Percentiles rank a stretch among this genome's conserved stretches.
These are phyloP conservation scores for Urocyon cinereoargenteus DNA, from an alignment of 2,797 vertebrate species.

Conservation along the genomic window DNA sequence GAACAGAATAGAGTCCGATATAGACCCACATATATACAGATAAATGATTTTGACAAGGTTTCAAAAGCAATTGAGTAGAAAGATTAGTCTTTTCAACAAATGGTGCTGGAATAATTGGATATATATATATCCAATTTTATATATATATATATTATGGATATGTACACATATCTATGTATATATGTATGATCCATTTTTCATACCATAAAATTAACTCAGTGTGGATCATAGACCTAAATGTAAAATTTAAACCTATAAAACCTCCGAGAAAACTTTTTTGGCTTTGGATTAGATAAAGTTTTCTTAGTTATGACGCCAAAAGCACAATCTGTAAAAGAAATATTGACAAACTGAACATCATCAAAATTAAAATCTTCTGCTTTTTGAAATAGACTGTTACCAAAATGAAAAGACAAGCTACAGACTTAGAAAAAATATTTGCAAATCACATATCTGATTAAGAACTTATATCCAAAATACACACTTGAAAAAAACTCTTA, in stretches of 20 bases:
- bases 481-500: not conserved
- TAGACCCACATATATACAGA: conserved; percentile 44
- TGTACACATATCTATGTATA: not conserved
- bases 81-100: conserved; percentile 77
- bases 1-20: conserved; percentile 64
- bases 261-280: conserved; percentile 64
- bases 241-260: conserved; percentile 59
- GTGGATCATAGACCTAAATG: conserved; percentile 75
- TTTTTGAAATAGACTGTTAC: conserved; percentile 46
- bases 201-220: conserved; percentile 73
- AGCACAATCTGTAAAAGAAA: conserved; percentile 22
- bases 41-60: conserved; percentile 73
- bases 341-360: conserved; percentile 3
- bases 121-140: not conserved
- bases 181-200: conserved; percentile 66
- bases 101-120: conserved; percentile 71
- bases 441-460: conserved; percentile 37
- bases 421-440: conserved; percentile 46
- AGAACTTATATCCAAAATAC: conserved; percentile 35
- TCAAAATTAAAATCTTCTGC: conserved; percentile 28
- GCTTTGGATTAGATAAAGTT: conserved; percentile 61
- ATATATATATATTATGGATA: not conserved
- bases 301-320: conserved; percentile 2
- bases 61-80: conserved; percentile 76
- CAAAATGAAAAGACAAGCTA: conserved; percentile 40